Percentiles rank a stretch among this genome's conserved stretches.
Conservation (phyloP, 1,140 invertebrate genomes). For the Argopecten irradians region DNA sequence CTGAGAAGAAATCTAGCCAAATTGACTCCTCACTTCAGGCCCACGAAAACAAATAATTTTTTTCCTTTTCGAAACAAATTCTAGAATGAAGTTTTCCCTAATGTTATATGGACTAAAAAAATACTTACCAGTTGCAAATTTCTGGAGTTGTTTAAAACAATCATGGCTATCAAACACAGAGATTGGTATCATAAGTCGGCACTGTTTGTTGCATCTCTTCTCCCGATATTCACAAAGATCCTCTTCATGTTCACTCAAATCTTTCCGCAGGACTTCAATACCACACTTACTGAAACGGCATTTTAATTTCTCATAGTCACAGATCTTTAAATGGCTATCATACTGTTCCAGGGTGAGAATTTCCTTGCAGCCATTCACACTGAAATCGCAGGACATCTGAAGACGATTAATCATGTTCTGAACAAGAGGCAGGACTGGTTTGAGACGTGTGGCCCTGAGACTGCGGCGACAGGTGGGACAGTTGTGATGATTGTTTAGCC, state of each 20-base stretch:
- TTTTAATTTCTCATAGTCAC: slow-evolving; percentile 52
- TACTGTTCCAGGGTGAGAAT: slow-evolving; percentile 58
- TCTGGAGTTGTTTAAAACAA: slow-evolving; percentile 54
- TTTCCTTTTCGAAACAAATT: neutral
- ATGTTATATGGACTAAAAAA: neutral
- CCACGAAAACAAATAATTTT: neutral
- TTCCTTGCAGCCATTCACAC: slow-evolving; percentile 59
- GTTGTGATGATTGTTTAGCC: slow-evolving; percentile 59
- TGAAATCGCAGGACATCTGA: slow-evolving; percentile 60
- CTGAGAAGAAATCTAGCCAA: neutral
- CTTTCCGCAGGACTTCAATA: slow-evolving; percentile 43
- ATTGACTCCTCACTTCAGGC: neutral
- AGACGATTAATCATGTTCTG: slow-evolving; percentile 71
- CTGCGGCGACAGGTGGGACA: slow-evolving; percentile 68
- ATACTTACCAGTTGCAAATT: slow-evolving; percentile 50
- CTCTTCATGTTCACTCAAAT: slow-evolving; percentile 55
- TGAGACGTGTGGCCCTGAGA: slow-evolving; percentile 53
- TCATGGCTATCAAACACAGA: slow-evolving; percentile 48
- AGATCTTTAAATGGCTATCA: slow-evolving; percentile 50
- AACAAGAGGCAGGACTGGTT: slow-evolving; percentile 68
- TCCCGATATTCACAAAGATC: slow-evolving; percentile 55
- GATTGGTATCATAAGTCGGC: slow-evolving; percentile 57
- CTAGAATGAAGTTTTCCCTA: neutral
- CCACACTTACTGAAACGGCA: slow-evolving; percentile 54
- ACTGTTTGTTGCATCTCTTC: slow-evolving; percentile 47